Evolutionary conservation across 37 sponge, comb jelly and placozoan species (phyloP).

Genomic region (Eunapius fragilis): DNA sequence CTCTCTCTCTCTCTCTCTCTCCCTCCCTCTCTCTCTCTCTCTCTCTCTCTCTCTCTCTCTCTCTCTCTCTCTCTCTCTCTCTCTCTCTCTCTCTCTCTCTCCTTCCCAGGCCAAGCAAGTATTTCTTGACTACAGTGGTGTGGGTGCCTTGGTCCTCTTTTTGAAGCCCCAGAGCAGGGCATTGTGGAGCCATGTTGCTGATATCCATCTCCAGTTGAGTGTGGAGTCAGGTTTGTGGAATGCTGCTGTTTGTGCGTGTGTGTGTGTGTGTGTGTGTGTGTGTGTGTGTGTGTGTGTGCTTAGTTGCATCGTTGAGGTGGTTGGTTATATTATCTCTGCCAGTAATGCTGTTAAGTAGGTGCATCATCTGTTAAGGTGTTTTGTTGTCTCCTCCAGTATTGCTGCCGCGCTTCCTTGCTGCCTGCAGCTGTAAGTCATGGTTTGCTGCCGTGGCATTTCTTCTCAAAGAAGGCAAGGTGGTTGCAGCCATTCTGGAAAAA

Average conservation of each 20-base stretch:
- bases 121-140: conserved; percentile 34
- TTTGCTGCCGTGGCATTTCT: conserved; percentile 20
- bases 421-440: conserved; percentile 34
- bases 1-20: no score
- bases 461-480: conserved; percentile 11
- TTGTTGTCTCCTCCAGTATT: background rate
- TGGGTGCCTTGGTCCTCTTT: conserved; percentile 17
- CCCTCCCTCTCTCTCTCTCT: no score
- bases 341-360: no score
- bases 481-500: conserved; percentile 48
- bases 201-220: conserved; percentile 41
- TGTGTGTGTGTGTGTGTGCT: no score
- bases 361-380: background rate
- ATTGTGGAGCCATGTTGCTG: conserved; percentile 28
- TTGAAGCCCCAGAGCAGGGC: conserved; percentile 25
- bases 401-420: conserved; percentile 25
- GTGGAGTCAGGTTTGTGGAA: conserved; percentile 42
- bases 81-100: no score
- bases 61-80: no score
- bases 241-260: background rate
- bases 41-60: no score
- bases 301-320: no score
- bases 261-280: background rate
- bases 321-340: no score
- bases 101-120: conserved; percentile 24